Percentiles rank a stretch among this genome's conserved stretches.
phyloP scores from a whole-genome alignment of 2,113 vertebrate genomes.

The Tachuris rubrigastra region DNA sequence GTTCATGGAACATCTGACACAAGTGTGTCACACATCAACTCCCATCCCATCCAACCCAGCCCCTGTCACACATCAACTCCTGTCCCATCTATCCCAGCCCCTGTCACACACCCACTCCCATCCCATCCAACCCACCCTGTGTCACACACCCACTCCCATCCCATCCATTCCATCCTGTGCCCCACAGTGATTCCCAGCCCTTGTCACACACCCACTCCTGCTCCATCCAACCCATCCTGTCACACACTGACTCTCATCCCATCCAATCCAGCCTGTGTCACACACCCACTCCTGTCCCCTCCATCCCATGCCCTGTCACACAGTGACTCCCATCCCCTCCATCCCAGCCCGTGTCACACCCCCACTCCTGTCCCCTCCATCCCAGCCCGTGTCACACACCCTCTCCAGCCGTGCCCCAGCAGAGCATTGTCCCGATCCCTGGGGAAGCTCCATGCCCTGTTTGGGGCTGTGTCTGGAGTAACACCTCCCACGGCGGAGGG shows the following conservation, averaged over 20 bases:
- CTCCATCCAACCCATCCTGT: neutral
- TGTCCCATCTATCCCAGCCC: neutral
- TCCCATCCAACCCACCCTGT: neutral
- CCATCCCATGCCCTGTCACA: no score
- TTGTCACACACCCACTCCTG: neutral
- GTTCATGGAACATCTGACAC: neutral
- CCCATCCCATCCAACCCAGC: neutral
- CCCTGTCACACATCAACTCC: neutral
- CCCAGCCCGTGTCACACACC: no score
- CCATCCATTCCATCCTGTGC: neutral
- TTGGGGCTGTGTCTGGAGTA: neutral
- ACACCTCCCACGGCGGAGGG: no score
- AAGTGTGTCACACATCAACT: neutral
- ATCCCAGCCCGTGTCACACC: rapidly evolving
- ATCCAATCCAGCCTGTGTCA: no score
- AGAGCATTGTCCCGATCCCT: no score
- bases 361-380: no score
- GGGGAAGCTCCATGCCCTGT: no score
- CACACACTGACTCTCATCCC: no score
- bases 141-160: neutral
- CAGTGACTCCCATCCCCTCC: no score
- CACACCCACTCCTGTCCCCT: no score
- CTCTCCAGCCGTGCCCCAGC: no score
- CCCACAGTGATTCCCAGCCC: neutral
- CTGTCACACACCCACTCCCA: neutral